Base-by-base conservation (phyloP, 2,113 vertebrate genomes). In the Myotis lucifugus region DNA sequence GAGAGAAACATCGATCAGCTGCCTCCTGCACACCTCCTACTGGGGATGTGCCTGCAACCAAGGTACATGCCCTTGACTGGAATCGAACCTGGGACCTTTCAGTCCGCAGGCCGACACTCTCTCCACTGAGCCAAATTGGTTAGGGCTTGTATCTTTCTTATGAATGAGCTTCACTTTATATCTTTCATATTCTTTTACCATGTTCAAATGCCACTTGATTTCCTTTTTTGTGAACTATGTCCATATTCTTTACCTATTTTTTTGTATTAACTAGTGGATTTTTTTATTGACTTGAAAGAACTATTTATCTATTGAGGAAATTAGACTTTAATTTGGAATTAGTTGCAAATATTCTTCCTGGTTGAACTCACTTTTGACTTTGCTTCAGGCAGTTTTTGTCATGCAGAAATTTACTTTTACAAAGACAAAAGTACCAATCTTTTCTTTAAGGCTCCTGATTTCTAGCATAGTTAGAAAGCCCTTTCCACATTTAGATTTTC, bases 161-260 rank as follows among this genome's bases (percentile, higher is more conserved):
- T 5, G 32, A 91, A 66, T 5, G 15, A 64, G 25, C 37, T 73
- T 64, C 25, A 14, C 19, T 61, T 91, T 48, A 1, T 79, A 84
- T 56, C 74, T 66, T 84, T 88, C 29, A 79, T 78, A 94, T 17
- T 48, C 91, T 86, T 72, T 83, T 76, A 82, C 50, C 54, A 70
- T 6, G 21, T 64, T 76, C 70, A 86, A 86, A 64, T 86, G 69
- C 0, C 32, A 83, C 42, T 76, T 50, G 74, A 86, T 77, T 64
- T 93, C 48, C 21, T 91, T 66, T 95, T 86, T 23, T 78, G 37
- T 42, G 64, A 93, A 84, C 37, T 48, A 46, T 54, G n/a, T 76
- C 29, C 11, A 29, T 34, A 90, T 72, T 90, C 34, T 61, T 90
- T 82, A 69, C 14, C n/a, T 56, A 61, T 32, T 61, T 32, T 37